Conservation (phyloP, 2,113 vertebrate species). For the Tichodroma muraria region DNA sequence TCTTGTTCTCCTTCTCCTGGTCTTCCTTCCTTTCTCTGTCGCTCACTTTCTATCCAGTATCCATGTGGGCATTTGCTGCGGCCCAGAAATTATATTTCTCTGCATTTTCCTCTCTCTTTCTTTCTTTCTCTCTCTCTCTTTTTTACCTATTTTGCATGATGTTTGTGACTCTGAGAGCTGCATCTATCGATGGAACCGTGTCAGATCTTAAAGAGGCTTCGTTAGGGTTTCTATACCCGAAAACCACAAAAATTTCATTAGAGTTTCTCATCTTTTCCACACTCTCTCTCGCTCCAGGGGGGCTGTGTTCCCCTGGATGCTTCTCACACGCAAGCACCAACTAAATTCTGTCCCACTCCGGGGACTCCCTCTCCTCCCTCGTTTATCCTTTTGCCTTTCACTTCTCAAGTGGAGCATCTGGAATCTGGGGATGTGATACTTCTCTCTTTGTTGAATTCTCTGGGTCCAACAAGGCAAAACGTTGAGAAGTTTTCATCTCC, state of each 20-base stretch:
- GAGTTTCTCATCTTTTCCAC: slow-evolving; percentile 98
- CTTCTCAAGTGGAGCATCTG: not conserved
- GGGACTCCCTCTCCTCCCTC: slow-evolving; percentile 38
- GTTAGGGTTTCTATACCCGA: slow-evolving; percentile 97
- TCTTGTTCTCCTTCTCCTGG: slow-evolving; percentile 74
- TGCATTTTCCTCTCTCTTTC: slow-evolving; percentile 73
- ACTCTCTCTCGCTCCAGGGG: slow-evolving; percentile 2
- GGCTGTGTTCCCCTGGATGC: slow-evolving; percentile 22
- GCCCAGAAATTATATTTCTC: slow-evolving; percentile 85
- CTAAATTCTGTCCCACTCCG: slow-evolving; percentile 49
- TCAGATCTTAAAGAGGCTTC: slow-evolving; percentile 99
- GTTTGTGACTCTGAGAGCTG: slow-evolving; percentile 99
- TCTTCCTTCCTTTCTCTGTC: slow-evolving; percentile 72
- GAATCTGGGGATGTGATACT: not conserved
- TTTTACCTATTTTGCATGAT: slow-evolving; percentile 95
- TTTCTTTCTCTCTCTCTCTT: slow-evolving; percentile 64
- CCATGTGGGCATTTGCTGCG: slow-evolving; percentile 85
- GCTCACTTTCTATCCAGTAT: slow-evolving; percentile 75
- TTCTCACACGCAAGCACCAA: slow-evolving; percentile 27
- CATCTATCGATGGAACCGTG: slow-evolving; percentile 99
- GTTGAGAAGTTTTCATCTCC: not conserved
- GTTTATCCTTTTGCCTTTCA: not conserved
- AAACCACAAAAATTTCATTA: slow-evolving; percentile 99
- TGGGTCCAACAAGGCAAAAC: not conserved
- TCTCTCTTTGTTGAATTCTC: slow-evolving; percentile 25